A percentile compares a stretch with the other conserved stretches of the same genome.
phyloP scores from a whole-genome alignment of 2,888 invertebrate genomes.

The Vanessa cardui region DNA sequence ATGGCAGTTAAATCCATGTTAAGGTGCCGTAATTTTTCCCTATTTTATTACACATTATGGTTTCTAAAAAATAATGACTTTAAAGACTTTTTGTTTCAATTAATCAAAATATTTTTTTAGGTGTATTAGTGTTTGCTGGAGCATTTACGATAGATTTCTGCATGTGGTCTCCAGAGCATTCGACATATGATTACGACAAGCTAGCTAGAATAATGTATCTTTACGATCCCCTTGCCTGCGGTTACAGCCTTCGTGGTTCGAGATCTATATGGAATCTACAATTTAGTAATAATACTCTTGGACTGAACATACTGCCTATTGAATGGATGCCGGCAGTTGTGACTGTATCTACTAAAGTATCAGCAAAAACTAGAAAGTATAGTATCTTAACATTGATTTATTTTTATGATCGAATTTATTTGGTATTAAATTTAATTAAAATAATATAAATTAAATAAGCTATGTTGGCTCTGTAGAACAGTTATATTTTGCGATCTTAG shows the following conservation, averaged over 20 bases:
- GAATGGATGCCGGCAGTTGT: constrained; percentile 50
- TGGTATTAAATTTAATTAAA: too few species aligned
- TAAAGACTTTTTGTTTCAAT: too few species aligned
- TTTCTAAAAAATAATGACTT: too few species aligned
- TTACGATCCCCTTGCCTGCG: constrained; percentile 62
- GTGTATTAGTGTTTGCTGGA: constrained; percentile 51
- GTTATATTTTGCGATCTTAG: too few species aligned
- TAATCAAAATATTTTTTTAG: constrained; percentile 45
- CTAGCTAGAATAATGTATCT: constrained; percentile 69
- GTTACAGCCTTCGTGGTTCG: constrained; percentile 43
- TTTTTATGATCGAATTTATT: neutral
- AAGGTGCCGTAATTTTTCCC: too few species aligned
- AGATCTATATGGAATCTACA: constrained; percentile 49
- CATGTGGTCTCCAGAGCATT: constrained; percentile 56
- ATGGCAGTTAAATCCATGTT: too few species aligned
- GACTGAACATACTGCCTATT: constrained; percentile 54
- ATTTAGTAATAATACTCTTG: constrained; percentile 57
- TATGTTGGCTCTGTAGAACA: too few species aligned
- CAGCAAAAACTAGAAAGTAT: constrained; percentile 60
- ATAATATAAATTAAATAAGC: too few species aligned
- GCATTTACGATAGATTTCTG: constrained; percentile 55
- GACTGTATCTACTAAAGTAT: constrained; percentile 56
- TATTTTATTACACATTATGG: too few species aligned
- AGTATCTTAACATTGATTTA: neutral
- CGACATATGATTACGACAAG: constrained; percentile 55